A percentile compares a stretch with the other conserved stretches of the same genome.
Conservation (phyloP, 2,113 vertebrate genomes). For the Setophaga petechia region DNA sequence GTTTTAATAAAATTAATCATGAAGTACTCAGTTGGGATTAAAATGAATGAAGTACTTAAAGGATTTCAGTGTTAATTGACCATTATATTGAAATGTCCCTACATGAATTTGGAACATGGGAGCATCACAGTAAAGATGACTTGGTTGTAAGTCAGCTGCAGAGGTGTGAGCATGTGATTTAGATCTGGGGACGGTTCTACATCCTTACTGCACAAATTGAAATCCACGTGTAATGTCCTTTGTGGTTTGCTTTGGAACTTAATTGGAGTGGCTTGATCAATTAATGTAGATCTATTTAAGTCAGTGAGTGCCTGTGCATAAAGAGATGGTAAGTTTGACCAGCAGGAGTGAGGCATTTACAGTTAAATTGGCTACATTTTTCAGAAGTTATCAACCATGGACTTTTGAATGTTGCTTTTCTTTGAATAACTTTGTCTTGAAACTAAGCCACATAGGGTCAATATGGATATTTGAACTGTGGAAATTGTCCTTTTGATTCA, state of each 20-base stretch:
- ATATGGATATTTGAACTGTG: neutral
- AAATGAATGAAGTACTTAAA: neutral
- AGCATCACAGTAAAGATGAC: neutral
- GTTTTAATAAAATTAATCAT: neutral
- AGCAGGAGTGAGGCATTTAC: neutral
- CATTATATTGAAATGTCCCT: neutral
- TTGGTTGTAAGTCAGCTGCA: neutral
- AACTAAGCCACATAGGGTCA: neutral
- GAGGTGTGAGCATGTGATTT: neutral
- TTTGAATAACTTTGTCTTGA: neutral
- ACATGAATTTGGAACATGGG: neutral
- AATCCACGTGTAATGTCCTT: neutral
- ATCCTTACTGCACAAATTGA: neutral
- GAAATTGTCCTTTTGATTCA: neutral
- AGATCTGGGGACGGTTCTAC: neutral
- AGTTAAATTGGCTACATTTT: neutral
- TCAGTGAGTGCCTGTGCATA: neutral
- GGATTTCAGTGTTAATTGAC: neutral
- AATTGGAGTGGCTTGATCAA: neutral
- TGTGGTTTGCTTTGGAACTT: neutral
- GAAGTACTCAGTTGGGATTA: neutral
- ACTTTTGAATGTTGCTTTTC: neutral
- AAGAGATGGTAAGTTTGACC: neutral
- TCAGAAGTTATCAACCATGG: neutral
- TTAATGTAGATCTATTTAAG: neutral